Evolutionary conservation across 2,797 vertebrate genomes (phyloP).

Genomic region (Sarcoramphus papa): DNA sequence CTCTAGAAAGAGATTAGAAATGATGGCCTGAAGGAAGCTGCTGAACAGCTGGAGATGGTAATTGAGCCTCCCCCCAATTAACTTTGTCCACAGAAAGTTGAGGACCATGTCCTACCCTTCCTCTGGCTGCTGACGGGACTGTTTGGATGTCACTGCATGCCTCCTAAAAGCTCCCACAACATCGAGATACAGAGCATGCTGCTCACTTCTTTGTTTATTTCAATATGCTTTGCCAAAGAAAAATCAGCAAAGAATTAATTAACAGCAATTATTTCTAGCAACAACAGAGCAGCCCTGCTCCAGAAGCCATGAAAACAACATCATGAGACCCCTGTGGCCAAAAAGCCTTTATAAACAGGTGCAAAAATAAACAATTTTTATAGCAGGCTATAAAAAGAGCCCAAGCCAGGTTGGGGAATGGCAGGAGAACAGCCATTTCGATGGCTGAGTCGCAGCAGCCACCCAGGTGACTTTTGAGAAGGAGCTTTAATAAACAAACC

Average conservation of each 20-base stretch:
- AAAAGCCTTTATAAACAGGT: conserved; percentile 43
- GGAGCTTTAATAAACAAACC: neutral
- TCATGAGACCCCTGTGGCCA: conserved; percentile 27
- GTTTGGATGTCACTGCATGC: neutral
- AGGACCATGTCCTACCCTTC: neutral
- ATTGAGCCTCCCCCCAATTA: neutral
- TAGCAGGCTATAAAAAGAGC: neutral
- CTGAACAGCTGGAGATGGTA: neutral
- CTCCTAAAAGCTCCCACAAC: neutral
- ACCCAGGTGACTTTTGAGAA: neutral
- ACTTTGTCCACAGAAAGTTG: neutral
- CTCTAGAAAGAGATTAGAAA: conserved; percentile 14
- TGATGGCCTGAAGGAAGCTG: neutral
- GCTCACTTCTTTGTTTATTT: conserved; percentile 2
- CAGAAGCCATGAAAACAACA: conserved; percentile 46
- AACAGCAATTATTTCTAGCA: conserved; percentile 53
- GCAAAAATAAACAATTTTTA: conserved; percentile 43
- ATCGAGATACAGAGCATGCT: neutral
- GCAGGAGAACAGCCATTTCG: neutral
- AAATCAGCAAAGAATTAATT: conserved; percentile 67
- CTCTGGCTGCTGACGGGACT: neutral
- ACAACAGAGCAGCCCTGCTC: conserved; percentile 36
- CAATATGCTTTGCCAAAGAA: conserved; percentile 30
- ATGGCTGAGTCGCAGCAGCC: neutral
- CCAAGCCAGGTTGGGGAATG: neutral